Conservation (phyloP, 2,797 vertebrate species). For the Lepilemur septentrionalis region DNA sequence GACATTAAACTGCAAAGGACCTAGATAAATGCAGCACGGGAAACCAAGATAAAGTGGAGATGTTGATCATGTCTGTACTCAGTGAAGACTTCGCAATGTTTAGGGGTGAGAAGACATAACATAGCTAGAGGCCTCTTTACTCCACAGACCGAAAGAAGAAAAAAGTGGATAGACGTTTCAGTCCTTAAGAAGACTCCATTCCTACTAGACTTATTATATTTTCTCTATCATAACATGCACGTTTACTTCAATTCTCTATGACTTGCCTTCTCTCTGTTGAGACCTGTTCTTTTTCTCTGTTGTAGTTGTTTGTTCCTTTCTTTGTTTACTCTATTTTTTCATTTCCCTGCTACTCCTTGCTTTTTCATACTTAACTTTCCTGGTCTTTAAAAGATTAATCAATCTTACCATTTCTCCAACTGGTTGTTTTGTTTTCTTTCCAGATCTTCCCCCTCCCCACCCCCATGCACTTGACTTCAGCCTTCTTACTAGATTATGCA, state of each 20-base stretch:
- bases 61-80: background rate
- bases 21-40: background rate
- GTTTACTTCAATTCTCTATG: background rate
- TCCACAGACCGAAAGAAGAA: background rate
- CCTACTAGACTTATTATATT: background rate
- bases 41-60: background rate
- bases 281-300: background rate
- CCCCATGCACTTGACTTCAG: background rate
- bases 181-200: background rate
- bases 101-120: background rate
- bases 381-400: background rate
- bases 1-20: background rate
- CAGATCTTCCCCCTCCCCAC: background rate
- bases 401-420: background rate
- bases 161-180: background rate
- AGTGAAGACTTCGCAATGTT: background rate
- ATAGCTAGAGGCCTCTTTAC: background rate
- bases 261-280: background rate
- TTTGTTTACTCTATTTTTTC: background rate
- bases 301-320: background rate
- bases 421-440: background rate
- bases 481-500: background rate
- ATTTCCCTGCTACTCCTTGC: background rate
- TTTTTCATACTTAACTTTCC: background rate
- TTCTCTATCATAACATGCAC: background rate